phyloP scores from a whole-genome alignment of 2,888 invertebrate genomes.

The Rambutsinella grinnellia region DNA sequence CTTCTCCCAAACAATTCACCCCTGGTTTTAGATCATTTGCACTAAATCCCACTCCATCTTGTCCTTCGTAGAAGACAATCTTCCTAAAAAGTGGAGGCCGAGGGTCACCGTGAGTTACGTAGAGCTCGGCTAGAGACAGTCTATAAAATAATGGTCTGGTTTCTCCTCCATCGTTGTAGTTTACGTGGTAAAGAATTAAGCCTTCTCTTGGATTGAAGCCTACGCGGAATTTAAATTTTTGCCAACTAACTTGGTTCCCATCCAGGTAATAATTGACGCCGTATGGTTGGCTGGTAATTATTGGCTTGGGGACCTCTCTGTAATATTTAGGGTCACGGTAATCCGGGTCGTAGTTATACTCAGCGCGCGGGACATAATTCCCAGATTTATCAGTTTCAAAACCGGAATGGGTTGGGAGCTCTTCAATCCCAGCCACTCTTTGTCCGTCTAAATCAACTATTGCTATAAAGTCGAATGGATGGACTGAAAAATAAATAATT shows the following conservation, averaged over 20 bases:
- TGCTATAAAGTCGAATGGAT: constrained; percentile 41
- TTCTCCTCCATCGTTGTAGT: constrained; percentile 54
- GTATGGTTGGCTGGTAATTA: constrained; percentile 56
- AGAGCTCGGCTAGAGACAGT: constrained; percentile 59
- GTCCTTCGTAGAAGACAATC: not conserved
- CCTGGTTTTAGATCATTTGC: not conserved
- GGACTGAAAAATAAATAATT: not conserved
- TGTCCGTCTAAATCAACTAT: constrained; percentile 55
- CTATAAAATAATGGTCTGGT: constrained; percentile 56
- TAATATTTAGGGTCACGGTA: constrained; percentile 28
- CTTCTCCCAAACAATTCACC: constrained; percentile 24
- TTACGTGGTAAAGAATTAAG: constrained; percentile 59
- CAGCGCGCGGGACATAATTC: constrained; percentile 27
- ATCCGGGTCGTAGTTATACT: constrained; percentile 58
- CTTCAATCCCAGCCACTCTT: constrained; percentile 55
- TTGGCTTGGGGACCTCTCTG: constrained; percentile 58
- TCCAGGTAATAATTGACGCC: constrained; percentile 62
- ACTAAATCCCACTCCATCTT: not conserved
- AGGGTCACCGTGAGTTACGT: constrained; percentile 62
- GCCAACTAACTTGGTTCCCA: constrained; percentile 60
- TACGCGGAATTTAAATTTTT: constrained; percentile 57
- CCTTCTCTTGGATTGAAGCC: constrained; percentile 63
- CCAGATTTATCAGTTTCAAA: constrained; percentile 33
- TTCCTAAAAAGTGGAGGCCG: constrained; percentile 62
- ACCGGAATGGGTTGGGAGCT: constrained; percentile 55